Evolutionary conservation across 1,140 invertebrate genomes (phyloP).

Genomic region (Helicoverpa armigera): DNA sequence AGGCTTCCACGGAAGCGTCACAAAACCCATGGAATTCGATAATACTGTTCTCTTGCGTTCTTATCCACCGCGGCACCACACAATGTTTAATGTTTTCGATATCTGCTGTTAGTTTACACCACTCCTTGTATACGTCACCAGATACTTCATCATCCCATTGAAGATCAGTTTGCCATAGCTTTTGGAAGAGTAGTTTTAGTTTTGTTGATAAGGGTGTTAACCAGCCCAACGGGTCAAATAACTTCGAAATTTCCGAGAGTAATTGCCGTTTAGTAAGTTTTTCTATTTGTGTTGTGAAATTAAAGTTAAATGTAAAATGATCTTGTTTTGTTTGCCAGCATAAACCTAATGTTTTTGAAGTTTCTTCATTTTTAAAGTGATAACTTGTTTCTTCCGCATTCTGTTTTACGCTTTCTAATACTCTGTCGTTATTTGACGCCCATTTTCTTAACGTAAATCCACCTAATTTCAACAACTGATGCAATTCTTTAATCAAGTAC

Average conservation of each 20-base stretch:
- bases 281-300: background rate
- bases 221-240: constrained; percentile 72
- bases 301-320: background rate
- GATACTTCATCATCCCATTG: constrained; percentile 75
- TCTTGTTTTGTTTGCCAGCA: background rate
- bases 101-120: no score
- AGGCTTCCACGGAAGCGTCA: constrained; percentile 51
- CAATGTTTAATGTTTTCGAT: no score
- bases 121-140: no score
- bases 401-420: no score
- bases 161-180: constrained; percentile 60
- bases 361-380: no score
- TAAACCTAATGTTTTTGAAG: background rate
- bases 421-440: background rate
- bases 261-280: background rate
- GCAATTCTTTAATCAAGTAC: no score
- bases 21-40: constrained; percentile 48
- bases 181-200: constrained; percentile 76
- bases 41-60: no score
- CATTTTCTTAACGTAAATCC: background rate
- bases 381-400: no score
- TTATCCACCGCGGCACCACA: no score
- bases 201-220: constrained; percentile 69
- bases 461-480: no score
- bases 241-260: constrained; percentile 50